These are phyloP conservation scores for Drosophila melanica DNA, from an alignment of 1,140 invertebrate genomes.

Conservation along the genomic window DNA sequence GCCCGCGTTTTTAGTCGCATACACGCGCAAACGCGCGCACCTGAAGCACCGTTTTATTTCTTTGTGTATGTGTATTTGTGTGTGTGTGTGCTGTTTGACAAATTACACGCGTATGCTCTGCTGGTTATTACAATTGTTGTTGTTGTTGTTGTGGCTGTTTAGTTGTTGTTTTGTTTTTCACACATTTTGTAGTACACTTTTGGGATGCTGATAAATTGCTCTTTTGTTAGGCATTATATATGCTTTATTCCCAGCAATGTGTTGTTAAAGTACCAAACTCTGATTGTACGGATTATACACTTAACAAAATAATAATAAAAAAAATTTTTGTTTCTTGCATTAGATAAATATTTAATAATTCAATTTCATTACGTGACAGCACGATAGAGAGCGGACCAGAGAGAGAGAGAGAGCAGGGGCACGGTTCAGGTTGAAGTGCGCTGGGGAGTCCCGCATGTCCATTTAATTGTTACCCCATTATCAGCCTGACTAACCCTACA, in stretches of 20 bases:
- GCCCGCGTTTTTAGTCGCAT: constrained; percentile 38
- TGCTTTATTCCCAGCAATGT: no score
- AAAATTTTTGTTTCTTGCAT: no score
- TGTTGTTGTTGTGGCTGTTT: constrained; percentile 18
- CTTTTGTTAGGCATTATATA: constrained; percentile 70
- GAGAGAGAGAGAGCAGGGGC: background rate
- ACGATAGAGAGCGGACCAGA: background rate
- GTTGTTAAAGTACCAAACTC: no score
- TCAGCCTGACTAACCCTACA: constrained; percentile 56
- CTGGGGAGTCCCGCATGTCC: constrained; percentile 43
- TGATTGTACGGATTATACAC: no score
- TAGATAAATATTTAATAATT: constrained; percentile 78
- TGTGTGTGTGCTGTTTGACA: constrained; percentile 46
- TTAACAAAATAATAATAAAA: no score
- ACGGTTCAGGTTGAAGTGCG: background rate
- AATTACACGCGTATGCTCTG: constrained; percentile 47
- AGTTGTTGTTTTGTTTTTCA: constrained; percentile 45
- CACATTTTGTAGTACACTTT: constrained; percentile 66
- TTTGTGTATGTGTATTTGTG: constrained; percentile 17
- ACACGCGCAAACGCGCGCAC: constrained; percentile 7
- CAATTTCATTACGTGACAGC: constrained; percentile 60
- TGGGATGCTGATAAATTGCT: constrained; percentile 79
- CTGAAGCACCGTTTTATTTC: background rate
- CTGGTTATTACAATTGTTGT: constrained; percentile 22
- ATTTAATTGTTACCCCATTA: constrained; percentile 63